These are phyloP conservation scores for Oophaga pumilio DNA, from an alignment of 2,113 vertebrate genomes.

Conservation along the genomic window DNA sequence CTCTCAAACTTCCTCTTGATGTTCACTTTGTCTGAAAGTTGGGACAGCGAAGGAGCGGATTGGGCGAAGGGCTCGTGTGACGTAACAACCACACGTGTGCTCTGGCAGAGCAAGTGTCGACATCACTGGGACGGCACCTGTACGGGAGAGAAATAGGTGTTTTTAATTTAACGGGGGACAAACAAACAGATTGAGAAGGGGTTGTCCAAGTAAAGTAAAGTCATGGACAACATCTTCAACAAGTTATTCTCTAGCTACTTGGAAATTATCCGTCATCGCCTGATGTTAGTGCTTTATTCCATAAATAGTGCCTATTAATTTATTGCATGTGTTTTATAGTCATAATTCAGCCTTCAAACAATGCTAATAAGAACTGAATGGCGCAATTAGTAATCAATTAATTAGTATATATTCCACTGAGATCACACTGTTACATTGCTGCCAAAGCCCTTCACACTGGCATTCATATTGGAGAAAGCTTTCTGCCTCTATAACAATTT, in stretches of 20 bases:
- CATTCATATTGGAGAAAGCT: neutral
- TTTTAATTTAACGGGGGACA: no score
- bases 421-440: neutral
- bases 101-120: no score
- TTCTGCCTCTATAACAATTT: constrained; percentile 1
- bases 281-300: neutral
- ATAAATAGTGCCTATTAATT: neutral
- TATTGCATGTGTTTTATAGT: neutral
- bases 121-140: no score
- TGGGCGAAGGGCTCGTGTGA: no score
- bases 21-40: no score
- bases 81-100: no score
- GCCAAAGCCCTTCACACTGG: neutral
- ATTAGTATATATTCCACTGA: neutral
- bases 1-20: no score
- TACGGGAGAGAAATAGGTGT: no score
- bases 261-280: neutral
- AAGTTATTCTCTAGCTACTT: neutral
- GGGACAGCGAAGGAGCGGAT: no score
- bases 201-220: no score
- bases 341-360: neutral
- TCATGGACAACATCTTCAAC: neutral
- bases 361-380: neutral
- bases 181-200: no score
- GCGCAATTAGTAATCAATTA: neutral